Base-by-base conservation (phyloP, 2,113 vertebrate species). In the Hirundichthys speculiger region DNA sequence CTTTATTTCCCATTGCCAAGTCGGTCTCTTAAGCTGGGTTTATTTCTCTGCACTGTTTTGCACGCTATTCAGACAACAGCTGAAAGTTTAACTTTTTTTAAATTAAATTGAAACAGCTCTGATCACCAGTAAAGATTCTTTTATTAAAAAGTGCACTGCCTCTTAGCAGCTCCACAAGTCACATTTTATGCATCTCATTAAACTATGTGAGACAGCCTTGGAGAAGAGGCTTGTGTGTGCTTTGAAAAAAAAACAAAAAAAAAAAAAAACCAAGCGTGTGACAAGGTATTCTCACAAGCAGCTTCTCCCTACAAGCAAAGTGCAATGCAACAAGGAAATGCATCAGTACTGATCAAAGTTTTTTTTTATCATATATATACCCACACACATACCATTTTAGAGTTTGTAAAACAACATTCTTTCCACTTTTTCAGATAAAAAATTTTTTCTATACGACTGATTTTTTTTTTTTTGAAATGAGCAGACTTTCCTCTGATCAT, bases 1-100 rank as follows among this genome's bases (percentile, higher is more conserved):
- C 71, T 75, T 72, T 66, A 73, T 75, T 79, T 70, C 78, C 72
- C 73, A 81, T 89, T 74, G 67, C 77, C 64, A 69, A n/a, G 20
- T 72, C 53, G 13, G 39, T 73, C 56, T 69, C 49, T 43, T n/a
- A n/a, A n/a, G n/a, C n/a, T n/a, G n/a, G n/a, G n/a, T n/a, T 0
- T 2, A 21, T 5, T 14, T 53, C 21, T 62, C 22, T 49, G 13
- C 48, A 41, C 27, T 52, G 59, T 54, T 15, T 58, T 75, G 55
- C 47, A 54, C 47, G 50, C 38, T 38, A 7, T 69, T 54, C 40
- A n/a, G 39, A 58, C 34, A 50, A 40, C 19, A 34, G 30, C 55
- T 50, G 10, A 62, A 65, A 81, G 62, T 74, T 49, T 62, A 82
- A 74, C 47, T 52, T 13, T 53, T 47, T 20, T 72, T 47, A 75